Conservation (phyloP, 2,888 invertebrate genomes). For the Lapara coniferarum region DNA sequence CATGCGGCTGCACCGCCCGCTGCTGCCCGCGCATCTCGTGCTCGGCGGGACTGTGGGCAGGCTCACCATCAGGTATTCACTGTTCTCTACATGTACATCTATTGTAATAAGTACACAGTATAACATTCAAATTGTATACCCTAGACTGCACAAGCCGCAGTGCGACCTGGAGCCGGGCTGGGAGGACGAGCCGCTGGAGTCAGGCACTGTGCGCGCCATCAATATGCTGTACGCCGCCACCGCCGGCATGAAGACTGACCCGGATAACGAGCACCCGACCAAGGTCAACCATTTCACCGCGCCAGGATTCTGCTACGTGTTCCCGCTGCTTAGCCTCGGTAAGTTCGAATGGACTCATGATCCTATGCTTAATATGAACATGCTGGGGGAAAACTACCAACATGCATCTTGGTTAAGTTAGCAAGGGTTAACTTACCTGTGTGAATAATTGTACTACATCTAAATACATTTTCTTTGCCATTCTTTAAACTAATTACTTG, state of each 20-base stretch:
- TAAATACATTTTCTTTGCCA: too few species aligned
- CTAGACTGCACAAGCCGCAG: constrained; percentile 88
- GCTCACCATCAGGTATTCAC: constrained; percentile 86
- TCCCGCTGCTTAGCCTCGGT: constrained; percentile 89
- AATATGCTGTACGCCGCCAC: constrained; percentile 81
- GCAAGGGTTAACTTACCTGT: too few species aligned
- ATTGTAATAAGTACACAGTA: not conserved
- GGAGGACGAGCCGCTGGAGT: constrained; percentile 87
- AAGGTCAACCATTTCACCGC: constrained; percentile 81
- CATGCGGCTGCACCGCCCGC: constrained; percentile 79
- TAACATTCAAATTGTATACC: not conserved
- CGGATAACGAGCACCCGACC: constrained; percentile 35
- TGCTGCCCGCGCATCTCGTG: constrained; percentile 64
- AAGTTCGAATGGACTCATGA: not conserved
- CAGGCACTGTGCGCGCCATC: constrained; percentile 86
- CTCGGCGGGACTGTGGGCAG: constrained; percentile 86
- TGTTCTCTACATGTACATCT: too few species aligned
- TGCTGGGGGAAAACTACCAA: not conserved
- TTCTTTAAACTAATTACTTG: too few species aligned
- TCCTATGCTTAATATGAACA: too few species aligned
- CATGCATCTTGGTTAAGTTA: not conserved
- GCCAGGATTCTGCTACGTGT: constrained; percentile 92
- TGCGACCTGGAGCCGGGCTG: constrained; percentile 91
- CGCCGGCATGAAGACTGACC: constrained; percentile 39
- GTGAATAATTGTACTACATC: too few species aligned